Conservation (phyloP, 2,888 invertebrate species). For the Argyra leucocephala region DNA sequence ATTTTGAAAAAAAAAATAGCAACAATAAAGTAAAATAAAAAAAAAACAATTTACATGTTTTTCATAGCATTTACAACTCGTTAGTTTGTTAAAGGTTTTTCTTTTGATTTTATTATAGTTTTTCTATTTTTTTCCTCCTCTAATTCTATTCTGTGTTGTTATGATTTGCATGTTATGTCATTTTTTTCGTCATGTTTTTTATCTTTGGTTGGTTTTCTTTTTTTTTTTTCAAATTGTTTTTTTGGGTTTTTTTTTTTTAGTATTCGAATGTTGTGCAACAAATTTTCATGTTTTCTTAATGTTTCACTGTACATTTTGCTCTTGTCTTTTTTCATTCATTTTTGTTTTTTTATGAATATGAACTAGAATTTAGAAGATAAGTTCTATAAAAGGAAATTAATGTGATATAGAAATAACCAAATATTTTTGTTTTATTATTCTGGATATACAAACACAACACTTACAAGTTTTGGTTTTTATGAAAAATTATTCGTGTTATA, state of each 20-base stretch:
- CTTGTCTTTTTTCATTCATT: too few species aligned
- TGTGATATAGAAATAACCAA: too few species aligned
- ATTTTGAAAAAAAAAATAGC: background rate
- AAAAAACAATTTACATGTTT: background rate
- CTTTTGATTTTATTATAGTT: background rate
- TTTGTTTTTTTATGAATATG: too few species aligned
- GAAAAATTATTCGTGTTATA: too few species aligned
- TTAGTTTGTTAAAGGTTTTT: background rate
- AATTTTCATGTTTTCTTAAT: too few species aligned
- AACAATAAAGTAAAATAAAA: background rate
- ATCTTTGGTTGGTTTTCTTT: background rate
- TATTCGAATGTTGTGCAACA: background rate
- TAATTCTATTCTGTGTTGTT: background rate
- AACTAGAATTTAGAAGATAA: background rate
- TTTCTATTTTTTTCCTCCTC: background rate
- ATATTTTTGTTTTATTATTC: too few species aligned
- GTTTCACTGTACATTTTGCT: too few species aligned
- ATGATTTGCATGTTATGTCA: background rate
- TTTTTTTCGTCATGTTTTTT: background rate
- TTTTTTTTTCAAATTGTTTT: too few species aligned
- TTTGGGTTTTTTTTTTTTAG: background rate
- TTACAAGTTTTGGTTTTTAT: too few species aligned
- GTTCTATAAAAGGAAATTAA: conserved; percentile 1
- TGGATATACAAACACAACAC: background rate
- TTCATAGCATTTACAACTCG: background rate